phyloP scores from a whole-genome alignment of 2,797 vertebrate genomes.

The Spinibarbus caldwelli region DNA sequence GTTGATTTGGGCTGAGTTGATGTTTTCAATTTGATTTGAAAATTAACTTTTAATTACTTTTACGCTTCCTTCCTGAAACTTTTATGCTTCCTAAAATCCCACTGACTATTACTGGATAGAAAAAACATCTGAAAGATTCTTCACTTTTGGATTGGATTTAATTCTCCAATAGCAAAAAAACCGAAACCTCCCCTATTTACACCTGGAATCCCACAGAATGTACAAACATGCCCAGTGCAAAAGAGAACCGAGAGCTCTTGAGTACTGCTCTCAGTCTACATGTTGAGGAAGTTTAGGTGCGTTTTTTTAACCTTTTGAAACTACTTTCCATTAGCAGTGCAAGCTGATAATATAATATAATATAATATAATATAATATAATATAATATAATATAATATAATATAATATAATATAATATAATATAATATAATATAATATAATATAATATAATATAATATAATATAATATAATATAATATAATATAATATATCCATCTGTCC shows the following conservation, averaged over 20 bases:
- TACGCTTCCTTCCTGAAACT: not conserved
- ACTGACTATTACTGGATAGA: not conserved
- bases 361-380: not conserved
- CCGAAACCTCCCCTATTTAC: not conserved
- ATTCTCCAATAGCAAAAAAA: not conserved
- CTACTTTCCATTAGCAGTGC: not conserved
- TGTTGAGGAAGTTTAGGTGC: not conserved
- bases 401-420: too few relatives aligned
- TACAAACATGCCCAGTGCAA: not conserved
- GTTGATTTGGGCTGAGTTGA: too few relatives aligned
- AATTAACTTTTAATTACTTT: not conserved
- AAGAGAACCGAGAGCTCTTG: not conserved
- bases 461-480: too few relatives aligned
- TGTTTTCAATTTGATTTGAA: not conserved
- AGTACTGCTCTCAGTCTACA: not conserved
- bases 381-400: not conserved
- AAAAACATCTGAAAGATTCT: not conserved
- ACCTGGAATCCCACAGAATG: not conserved
- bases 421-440: too few relatives aligned
- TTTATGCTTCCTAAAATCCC: not conserved
- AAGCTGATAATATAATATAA: not conserved
- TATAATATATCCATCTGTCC: too few relatives aligned
- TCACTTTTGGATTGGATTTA: not conserved
- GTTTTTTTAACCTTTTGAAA: constrained; percentile 21
- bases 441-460: too few relatives aligned